phyloP scores from a whole-genome alignment of 2,888 invertebrate species.

The Gymnocheta viridis region DNA sequence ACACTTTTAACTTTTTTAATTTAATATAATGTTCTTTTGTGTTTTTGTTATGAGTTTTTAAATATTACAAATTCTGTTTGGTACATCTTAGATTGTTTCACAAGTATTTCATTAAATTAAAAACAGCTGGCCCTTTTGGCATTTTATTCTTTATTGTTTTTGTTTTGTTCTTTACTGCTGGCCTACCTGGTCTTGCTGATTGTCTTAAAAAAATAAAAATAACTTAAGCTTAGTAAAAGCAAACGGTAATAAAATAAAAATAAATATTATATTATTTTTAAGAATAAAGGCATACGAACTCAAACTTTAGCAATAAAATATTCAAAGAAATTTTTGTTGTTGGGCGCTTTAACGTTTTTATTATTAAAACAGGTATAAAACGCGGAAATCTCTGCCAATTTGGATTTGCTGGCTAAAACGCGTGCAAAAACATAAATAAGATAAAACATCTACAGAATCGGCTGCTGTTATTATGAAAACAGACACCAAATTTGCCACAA shows the following conservation, averaged over 20 bases:
- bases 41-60: not conserved
- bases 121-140: slow-evolving; percentile 1
- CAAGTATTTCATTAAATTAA: not conserved
- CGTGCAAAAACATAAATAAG: not conserved
- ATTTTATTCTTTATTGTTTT: not conserved
- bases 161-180: no score
- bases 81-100: not conserved
- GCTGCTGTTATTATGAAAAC: not conserved
- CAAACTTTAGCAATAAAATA: not conserved
- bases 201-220: not conserved
- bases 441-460: not conserved
- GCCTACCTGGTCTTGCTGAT: not conserved
- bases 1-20: not conserved
- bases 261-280: not conserved
- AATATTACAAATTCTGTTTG: not conserved
- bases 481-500: not conserved
- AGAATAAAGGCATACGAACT: not conserved
- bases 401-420: not conserved
- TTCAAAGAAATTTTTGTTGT: not conserved
- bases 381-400: not conserved
- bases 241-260: not conserved
- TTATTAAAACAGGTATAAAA: not conserved
- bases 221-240: not conserved
- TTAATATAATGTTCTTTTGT: not conserved
- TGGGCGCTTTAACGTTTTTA: not conserved